These are phyloP conservation scores for Zaprionus africanus DNA, from an alignment of 1,140 invertebrate species.

Conservation along the genomic window DNA sequence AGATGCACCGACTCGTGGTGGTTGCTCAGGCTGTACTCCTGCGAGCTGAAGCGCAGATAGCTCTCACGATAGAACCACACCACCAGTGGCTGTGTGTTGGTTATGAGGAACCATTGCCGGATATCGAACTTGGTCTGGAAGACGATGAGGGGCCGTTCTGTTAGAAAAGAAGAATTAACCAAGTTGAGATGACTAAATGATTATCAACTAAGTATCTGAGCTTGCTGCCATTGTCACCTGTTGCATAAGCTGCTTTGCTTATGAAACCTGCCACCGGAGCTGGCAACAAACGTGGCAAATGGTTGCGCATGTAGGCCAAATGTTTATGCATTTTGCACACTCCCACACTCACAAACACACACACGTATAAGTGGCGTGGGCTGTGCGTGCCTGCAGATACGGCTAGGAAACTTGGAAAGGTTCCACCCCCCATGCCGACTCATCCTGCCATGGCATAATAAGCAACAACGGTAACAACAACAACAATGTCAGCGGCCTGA, in stretches of 20 bases:
- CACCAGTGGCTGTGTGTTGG: conserved; percentile 91
- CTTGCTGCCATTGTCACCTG: conserved; percentile 34
- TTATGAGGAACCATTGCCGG: conserved; percentile 93
- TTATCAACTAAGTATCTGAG: too few species aligned
- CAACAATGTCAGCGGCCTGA: conserved; percentile 65
- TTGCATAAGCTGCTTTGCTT: conserved; percentile 33
- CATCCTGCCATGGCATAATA: conserved; percentile 31
- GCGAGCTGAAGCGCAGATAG: conserved; percentile 96
- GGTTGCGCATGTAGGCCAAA: conserved; percentile 68
- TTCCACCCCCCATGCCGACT: conserved; percentile 29
- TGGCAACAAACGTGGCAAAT: conserved; percentile 24
- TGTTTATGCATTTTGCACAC: conserved; percentile 43
- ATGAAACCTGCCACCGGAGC: conserved; percentile 31
- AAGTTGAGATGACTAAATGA: too few species aligned
- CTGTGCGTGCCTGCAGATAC: conserved; percentile 58
- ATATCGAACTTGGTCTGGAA: conserved; percentile 98
- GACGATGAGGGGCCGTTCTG: conserved; percentile 93
- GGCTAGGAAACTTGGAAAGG: conserved; percentile 12
- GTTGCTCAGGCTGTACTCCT: conserved; percentile 94
- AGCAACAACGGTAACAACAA: conserved; percentile 27
- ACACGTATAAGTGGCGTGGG: too few species aligned
- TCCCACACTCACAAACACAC: background rate
- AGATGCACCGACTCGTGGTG: conserved; percentile 97
- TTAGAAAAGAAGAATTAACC: background rate
- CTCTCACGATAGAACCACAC: conserved; percentile 91